Evolutionary conservation across 2,113 vertebrate species (phyloP), one percentile per base, ranked within the genome.

Genomic region (Apistogramma diplotaenia): DNA sequence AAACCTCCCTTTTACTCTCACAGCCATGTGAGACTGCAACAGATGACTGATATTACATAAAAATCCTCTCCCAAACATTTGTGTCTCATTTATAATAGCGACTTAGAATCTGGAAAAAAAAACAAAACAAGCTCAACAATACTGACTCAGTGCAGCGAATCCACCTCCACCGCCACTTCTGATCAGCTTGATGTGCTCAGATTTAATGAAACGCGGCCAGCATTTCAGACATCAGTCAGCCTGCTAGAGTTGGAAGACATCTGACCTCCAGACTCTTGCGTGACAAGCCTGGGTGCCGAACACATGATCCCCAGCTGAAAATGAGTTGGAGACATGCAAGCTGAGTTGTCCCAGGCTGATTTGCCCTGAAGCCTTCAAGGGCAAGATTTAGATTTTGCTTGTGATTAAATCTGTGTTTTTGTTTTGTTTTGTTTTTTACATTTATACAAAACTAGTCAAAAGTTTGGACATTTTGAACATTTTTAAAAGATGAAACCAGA

Each of bases 211-310:
- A 81, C 31, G 13, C 40, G 72, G 79, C 25, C 74, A 54, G 46
- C 76, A 76, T 82, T 65, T 27, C 43, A 82, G 71, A 86, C 35
- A 72, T 57, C 33, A 19, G 56, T 59, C 55, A 37, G 43, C 43
- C 54, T 16, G n/a, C 54, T 29, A 51, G 35, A 51, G 31, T 16
- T 21, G 54, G 58, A 76, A 40, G 56, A 82, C 33, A 9, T 59
- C 58, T 81, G 75, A 88, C 74, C 67, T 74, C 79, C 58, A 79
- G 65, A 79, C 25, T 25, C 15, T 6, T 76, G 72, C 23, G 19
- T 70, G 83, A 89, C 81, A 77, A 58, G 25, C 83, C 59, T 81
- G 83, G 16, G 55, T 23, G 49, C 31, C 53, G 61, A 72, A 67
- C 74, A 76, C 55, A 60, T 61, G 57, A 81, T 76, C n/a, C 65